Percentiles rank a stretch among this genome's conserved stretches.
Conservation (phyloP, 2,888 invertebrate genomes). For the Metopia argyrocephala region DNA sequence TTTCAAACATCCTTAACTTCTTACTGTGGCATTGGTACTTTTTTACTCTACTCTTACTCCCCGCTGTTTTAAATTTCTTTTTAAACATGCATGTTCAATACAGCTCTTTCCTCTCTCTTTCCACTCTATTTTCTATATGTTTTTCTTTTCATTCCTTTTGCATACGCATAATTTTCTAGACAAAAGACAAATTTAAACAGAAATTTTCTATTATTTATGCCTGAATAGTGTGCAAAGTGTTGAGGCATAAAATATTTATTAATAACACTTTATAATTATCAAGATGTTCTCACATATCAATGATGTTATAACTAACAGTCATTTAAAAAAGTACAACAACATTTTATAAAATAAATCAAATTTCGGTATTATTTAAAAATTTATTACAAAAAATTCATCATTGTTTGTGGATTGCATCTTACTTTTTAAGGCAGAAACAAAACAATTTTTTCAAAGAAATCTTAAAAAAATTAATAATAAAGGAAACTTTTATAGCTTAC, state of each 20-base stretch:
- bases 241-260: constrained; percentile 74
- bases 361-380: neutral
- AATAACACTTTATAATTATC: constrained; percentile 69
- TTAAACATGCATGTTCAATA: constrained; percentile 1
- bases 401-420: too few relatives aligned
- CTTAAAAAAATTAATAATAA: too few relatives aligned
- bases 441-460: too few relatives aligned
- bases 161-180: constrained; percentile 35
- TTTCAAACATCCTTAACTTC: too few relatives aligned
- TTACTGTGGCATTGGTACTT: too few relatives aligned
- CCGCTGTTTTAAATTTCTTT: constrained; percentile 16
- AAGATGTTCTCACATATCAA: constrained; percentile 52
- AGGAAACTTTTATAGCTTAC: too few relatives aligned
- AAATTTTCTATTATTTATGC: constrained; percentile 36
- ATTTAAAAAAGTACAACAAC: neutral
- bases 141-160: neutral
- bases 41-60: neutral
- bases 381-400: too few relatives aligned
- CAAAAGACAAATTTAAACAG: constrained; percentile 11
- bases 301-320: constrained; percentile 56
- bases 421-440: too few relatives aligned
- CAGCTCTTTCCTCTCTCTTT: neutral
- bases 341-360: neutral
- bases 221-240: constrained; percentile 68
- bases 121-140: neutral